Evolutionary conservation across 2,113 vertebrate species (phyloP), one percentile per base, ranked within the genome.

Genomic region (Hypocryptadius cinnamomeus): DNA sequence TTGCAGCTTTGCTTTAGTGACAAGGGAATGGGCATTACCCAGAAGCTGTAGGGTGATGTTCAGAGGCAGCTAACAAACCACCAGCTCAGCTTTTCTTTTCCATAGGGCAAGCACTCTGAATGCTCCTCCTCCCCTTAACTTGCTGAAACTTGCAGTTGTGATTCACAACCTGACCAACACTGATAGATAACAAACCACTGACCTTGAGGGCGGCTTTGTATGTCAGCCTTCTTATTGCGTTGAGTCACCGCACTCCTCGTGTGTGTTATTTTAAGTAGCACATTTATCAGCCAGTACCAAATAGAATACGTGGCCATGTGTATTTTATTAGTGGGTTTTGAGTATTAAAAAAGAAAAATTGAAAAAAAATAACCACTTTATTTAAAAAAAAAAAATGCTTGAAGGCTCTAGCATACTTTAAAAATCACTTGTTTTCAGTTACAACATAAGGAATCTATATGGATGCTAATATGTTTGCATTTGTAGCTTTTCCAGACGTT

Each of bases 81-180:
- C 91, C 82, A 92, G 63, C 91, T 82, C 54, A 80, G 64, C 89
- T 83, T 84, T 90, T 85, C 79, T 47, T 87, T 73, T 85, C 87
- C 77, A 87, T 71, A 69, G 90, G 89, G 79, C 94, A 86, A 78
- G 53, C 61, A 63, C 31, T 82, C 60, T 80, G 66, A 87, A 82
- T 66, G 77, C 82, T 85, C 57, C 78, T 83, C 92, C 82, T 91
- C 54, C 74, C 76, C 88, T 92, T 74, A 83, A 94, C 90, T 90
- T 94, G 89, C 92, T 92, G 93, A 92, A 94, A 88, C 91, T 89
- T 91, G 80, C 85, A 92, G 89, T 79, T 97, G 94, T 94, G 95
- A 96, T 96, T 97, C 96, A 95, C 95, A 96, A 90, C 95, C 95
- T 96, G 96, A 96, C 95, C 96, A 94, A 93, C 72, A 90, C 89